A percentile compares a stretch with the other conserved stretches of the same genome.
Evolutionary conservation across 2,888 invertebrate genomes (phyloP).

Genomic region (Drosophila pullipes): DNA sequence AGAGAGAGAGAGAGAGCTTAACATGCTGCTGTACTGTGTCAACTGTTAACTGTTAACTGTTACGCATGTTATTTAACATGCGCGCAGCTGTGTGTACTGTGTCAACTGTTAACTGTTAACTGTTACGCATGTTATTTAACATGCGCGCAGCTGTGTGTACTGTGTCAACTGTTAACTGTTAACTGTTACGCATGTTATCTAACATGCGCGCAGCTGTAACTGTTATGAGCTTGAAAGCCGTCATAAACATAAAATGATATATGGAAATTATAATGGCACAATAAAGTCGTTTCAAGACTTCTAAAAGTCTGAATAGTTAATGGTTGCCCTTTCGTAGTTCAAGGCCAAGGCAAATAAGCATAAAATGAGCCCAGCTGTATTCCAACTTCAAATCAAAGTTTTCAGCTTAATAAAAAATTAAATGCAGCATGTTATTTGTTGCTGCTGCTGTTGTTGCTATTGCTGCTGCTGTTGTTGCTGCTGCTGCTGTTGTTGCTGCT

Average conservation of each 20-base stretch:
- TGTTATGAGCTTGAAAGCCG: not conserved
- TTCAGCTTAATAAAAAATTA: slow-evolving; percentile 34
- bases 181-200: not conserved
- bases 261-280: not conserved
- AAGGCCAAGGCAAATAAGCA: slow-evolving; percentile 17
- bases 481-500: slow-evolving; percentile 10
- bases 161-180: not conserved
- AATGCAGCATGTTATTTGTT: slow-evolving; percentile 34
- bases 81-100: too few relatives aligned
- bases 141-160: not conserved
- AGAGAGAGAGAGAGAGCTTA: not conserved
- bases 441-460: slow-evolving; percentile 15
- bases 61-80: not conserved
- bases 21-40: not conserved
- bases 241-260: not conserved
- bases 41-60: not conserved
- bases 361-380: slow-evolving; percentile 15
- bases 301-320: slow-evolving; percentile 8
- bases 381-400: slow-evolving; percentile 12
- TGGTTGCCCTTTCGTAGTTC: slow-evolving; percentile 28
- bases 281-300: not conserved
- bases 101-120: not conserved
- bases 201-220: not conserved
- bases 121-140: not conserved
- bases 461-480: slow-evolving; percentile 9